A percentile compares a stretch with the other conserved stretches of the same genome.
phyloP scores from a whole-genome alignment of 2,797 vertebrate genomes.

The Karalla daura region DNA sequence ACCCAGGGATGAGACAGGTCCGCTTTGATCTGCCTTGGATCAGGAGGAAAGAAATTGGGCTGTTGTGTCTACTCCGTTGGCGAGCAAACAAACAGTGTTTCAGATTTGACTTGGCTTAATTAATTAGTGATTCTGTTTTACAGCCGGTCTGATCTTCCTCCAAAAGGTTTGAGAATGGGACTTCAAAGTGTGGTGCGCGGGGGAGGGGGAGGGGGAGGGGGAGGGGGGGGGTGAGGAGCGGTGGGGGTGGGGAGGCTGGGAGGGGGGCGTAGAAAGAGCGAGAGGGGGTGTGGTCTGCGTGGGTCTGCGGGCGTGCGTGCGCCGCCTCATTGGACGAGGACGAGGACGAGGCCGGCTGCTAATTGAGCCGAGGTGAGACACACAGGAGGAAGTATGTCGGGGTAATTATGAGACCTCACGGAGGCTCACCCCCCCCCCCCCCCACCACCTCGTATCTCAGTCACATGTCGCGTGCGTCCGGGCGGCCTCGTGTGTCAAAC shows the following conservation, averaged over 20 bases:
- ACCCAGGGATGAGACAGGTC: constrained; percentile 87
- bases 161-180: constrained; percentile 97
- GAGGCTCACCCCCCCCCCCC: no score
- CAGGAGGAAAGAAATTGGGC: constrained; percentile 84
- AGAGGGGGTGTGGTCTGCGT: constrained; percentile 52
- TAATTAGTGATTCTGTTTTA: constrained; percentile 99
- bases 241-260: constrained; percentile 52
- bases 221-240: constrained; percentile 28
- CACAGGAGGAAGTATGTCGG: neutral
- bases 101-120: constrained; percentile 99
- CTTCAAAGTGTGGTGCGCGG: constrained; percentile 93
- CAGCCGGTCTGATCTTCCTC: constrained; percentile 97
- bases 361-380: constrained; percentile 34
- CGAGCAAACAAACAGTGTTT: constrained; percentile 99
- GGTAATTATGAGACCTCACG: constrained; percentile 7
- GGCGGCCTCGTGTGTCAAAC: constrained; percentile 42
- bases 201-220: constrained; percentile 52
- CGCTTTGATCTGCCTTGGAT: constrained; percentile 93
- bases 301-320: constrained; percentile 41
- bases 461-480: constrained; percentile 25
- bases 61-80: constrained; percentile 96
- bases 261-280: constrained; percentile 49
- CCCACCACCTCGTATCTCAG: no score
- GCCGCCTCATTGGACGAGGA: constrained; percentile 37
- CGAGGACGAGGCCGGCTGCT: constrained; percentile 20